These are phyloP conservation scores for Alloscopus bannaensis DNA, from an alignment of 2,888 invertebrate genomes.

Conservation along the genomic window DNA sequence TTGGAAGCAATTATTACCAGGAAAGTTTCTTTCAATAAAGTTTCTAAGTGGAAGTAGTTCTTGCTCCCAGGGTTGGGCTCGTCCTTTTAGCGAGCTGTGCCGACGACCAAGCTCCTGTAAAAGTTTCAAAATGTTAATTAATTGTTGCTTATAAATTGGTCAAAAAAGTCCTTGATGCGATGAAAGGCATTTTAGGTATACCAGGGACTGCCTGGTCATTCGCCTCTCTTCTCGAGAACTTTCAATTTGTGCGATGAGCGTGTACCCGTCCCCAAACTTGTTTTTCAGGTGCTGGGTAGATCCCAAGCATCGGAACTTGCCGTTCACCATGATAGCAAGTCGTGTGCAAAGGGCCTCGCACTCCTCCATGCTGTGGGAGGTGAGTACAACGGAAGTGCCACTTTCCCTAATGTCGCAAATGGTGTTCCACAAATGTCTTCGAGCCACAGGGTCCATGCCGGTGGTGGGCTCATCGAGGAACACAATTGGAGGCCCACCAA, in stretches of 20 bases:
- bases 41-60: conserved; percentile 70
- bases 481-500: conserved; percentile 82
- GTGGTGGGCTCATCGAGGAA: conserved; percentile 80
- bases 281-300: conserved; percentile 86
- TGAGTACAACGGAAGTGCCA: conserved; percentile 86
- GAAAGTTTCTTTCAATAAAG: conserved; percentile 70
- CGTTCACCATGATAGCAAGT: conserved; percentile 89
- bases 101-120: conserved; percentile 59
- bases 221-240: conserved; percentile 76
- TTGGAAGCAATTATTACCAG: too few species aligned
- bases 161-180: conserved; percentile 76
- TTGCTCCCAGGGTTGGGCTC: conserved; percentile 68
- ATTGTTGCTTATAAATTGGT: conserved; percentile 80
- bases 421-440: conserved; percentile 87
- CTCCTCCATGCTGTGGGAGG: conserved; percentile 91
- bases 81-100: conserved; percentile 42
- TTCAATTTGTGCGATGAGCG: conserved; percentile 77
- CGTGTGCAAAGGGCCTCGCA: conserved; percentile 89
- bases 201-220: conserved; percentile 73
- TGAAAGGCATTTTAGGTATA: conserved; percentile 80
- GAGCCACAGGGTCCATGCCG: conserved; percentile 85
- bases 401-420: conserved; percentile 82
- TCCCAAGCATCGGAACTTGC: conserved; percentile 84
- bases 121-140: conserved; percentile 78
- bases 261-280: conserved; percentile 83